Base-by-base conservation (phyloP, 2,113 vertebrate genomes). In the Oreochromis niloticus region DNA sequence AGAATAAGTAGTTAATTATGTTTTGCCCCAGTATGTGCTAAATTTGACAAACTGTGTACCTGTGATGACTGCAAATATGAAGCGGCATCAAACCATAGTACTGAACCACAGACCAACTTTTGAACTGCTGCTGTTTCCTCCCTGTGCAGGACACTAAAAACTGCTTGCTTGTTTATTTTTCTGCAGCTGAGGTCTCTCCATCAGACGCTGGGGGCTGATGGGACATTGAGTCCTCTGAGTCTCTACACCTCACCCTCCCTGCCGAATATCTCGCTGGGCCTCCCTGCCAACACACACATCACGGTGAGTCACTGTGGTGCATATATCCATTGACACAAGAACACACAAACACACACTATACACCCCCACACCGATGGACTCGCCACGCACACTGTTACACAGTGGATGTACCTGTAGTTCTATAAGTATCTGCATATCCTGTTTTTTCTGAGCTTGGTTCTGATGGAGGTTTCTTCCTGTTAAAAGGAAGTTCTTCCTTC, bases 191-290 rank as follows among this genome's bases (percentile, higher is more conserved):
- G 98, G 80, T 97, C 97, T 85, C 97, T 98, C 85, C 98, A 97
- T 92, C 97, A 95, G 80, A 96, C 97, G 17, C 95, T 99, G 89
- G 95, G 97, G 50, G 94, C 97, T 91, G 98, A 99, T 75, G 97
- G 97, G 85, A 96, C 96, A 19, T 94, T 97, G 86, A 97, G 96
- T 93, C 97, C 98, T 80, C 97, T 99, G 89, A 99, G 96, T 89
- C 97, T 99, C 89, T 99, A 99, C 95, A 98, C 98, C 9, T 99
- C 98, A 80, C 98, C 98, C 0, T 99, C 98, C 48, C 96, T 99
- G 91, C 98, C 98, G 85, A 99, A 99, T 90, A 99, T 99, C 95
- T 99, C 98, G 91, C 93, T 99, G 95, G 98, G 98, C 83, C 97
- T 99, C 85, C 98, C 98, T 81, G 97, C 98, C 91, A 98, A 97